Base-by-base conservation (phyloP, 2,113 vertebrate genomes). In the Poeciliopsis prolifica region DNA sequence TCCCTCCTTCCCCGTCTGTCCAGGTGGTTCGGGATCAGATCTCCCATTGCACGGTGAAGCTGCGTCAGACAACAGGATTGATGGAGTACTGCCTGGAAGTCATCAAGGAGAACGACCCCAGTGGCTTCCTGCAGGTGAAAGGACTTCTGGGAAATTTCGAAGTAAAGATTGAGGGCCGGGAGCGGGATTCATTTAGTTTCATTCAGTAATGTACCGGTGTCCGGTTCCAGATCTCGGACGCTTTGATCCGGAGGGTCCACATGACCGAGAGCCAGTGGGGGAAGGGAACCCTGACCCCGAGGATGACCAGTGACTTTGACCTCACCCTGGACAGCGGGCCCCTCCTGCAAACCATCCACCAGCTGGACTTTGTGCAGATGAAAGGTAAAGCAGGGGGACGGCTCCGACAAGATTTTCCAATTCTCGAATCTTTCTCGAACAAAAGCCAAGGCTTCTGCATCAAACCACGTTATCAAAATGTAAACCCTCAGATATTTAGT, bases 31-130 rank as follows among this genome's bases (percentile, higher is more conserved):
- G 98, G 72, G 98, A 99, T 85, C 98, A 99, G 95, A 99, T 99
- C 79, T 97, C 97, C 3, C 98, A 99, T 89, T 99, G 98, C 78
- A 99, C 98, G 0, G 97, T 99, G 83, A 99, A 99, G 88, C 88
- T 99, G 87, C 96, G 98, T 66, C 98, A 99, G 95, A 99, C 98
- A 77, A 99, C 98, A 0, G 98, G 98, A 12, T 93, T 99, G 89
- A 99, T 99, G 98, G 98, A 99, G 77, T 99, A 99, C 84, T 99
- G 98, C 73, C 92, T 99, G 92, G 98, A 99, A 82, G 98, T 99
- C 89, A 99, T 99, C 92, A 99, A 99, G 92, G 98, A 99, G 91
- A 99, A 99, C 1, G 97, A 99, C 78, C 97, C 97, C 83, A 99
- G 98, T 0, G 98, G 98, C 24, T 99, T 99, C 92, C 93, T 99